A percentile compares a stretch with the other conserved stretches of the same genome.
phyloP scores from a whole-genome alignment of 2,113 vertebrate species.

The Chloropsis cyanopogon region DNA sequence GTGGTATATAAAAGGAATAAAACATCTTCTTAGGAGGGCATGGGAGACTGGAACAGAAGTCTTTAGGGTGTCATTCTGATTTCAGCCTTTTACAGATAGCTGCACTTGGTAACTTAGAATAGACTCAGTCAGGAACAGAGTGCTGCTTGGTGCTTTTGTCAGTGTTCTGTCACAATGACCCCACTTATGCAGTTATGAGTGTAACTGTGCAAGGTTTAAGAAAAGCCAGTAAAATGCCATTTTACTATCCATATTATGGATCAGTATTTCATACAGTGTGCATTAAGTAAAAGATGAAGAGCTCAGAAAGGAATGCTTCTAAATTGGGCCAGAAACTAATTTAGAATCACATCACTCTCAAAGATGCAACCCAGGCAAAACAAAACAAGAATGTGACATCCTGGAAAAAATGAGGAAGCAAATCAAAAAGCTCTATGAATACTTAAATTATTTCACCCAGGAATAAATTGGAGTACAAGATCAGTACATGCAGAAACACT shows the following conservation, averaged over 20 bases:
- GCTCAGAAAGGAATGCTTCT: neutral
- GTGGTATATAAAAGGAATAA: neutral
- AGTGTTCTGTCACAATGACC: neutral
- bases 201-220: neutral
- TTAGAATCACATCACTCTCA: neutral
- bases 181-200: neutral
- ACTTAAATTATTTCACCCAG: neutral
- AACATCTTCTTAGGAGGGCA: neutral
- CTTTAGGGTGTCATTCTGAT: neutral
- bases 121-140: neutral
- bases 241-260: no score
- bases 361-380: neutral
- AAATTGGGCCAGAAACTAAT: neutral
- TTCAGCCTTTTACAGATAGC: neutral
- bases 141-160: neutral
- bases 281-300: neutral
- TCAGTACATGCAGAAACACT: neutral
- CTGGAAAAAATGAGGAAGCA: neutral
- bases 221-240: neutral
- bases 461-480: neutral
- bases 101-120: neutral
- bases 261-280: neutral
- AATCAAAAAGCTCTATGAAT: neutral
- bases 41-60: neutral
- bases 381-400: neutral